phyloP scores from a whole-genome alignment of 2,888 invertebrate species.

The Pterostichus madidus region DNA sequence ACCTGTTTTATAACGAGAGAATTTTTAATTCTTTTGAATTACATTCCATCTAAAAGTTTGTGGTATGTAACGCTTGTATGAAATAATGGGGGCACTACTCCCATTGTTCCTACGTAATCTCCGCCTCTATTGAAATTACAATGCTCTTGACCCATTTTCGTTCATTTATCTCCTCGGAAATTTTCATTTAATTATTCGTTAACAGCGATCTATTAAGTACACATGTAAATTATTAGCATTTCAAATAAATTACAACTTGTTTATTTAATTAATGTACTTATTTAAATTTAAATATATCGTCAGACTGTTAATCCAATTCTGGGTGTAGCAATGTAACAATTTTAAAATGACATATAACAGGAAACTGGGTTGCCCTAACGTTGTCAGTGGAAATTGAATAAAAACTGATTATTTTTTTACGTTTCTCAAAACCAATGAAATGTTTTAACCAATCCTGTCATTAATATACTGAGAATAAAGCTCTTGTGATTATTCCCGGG shows the following conservation, averaged over 20 bases:
- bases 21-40: slow-evolving; percentile 2
- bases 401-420: too few relatives aligned
- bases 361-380: too few relatives aligned
- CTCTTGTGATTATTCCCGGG: too few relatives aligned
- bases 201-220: background rate
- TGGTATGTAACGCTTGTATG: slow-evolving; percentile 5
- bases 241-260: background rate
- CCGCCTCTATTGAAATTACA: slow-evolving; percentile 47
- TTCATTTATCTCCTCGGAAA: slow-evolving; percentile 20
- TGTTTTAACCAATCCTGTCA: too few relatives aligned
- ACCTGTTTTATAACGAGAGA: too few relatives aligned
- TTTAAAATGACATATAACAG: too few relatives aligned
- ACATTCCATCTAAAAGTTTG: background rate
- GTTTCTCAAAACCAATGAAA: too few relatives aligned
- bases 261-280: background rate
- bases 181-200: slow-evolving; percentile 44
- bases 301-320: too few relatives aligned
- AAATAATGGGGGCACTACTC: slow-evolving; percentile 37
- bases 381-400: too few relatives aligned
- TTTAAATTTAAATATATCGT: background rate
- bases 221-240: background rate
- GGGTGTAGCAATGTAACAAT: too few relatives aligned
- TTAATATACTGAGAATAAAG: too few relatives aligned
- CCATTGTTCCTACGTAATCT: slow-evolving; percentile 49
- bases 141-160: slow-evolving; percentile 41